Evolutionary conservation across 2,113 vertebrate species (phyloP), one percentile per base, ranked within the genome.

Genomic region (Calonectris borealis): DNA sequence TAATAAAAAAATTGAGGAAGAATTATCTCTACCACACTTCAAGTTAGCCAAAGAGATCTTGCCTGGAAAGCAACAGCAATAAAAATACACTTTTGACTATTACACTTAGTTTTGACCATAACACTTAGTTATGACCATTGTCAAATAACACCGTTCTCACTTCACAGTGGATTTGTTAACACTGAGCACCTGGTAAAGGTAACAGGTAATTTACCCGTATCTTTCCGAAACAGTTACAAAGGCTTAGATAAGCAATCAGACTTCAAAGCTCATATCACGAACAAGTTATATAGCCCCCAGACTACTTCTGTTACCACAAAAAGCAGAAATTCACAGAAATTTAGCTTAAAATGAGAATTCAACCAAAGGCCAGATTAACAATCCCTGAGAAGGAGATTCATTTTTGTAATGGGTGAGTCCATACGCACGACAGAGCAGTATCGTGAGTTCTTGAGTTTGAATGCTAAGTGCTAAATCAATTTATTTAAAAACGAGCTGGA

Each of bases 391-490:
- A 77, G 44, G 10, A 71, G 52, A 90, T 51, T 54, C 13, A 36
- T 52, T 91, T 93, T 73, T 84, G 24, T 54, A 83, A 42, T 4
- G 2, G 32, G 70, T 60, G 34, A 84, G 38, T 70, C 48, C 48
- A 78, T 29, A 90, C 9, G 44, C n/a, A 72, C 2, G 8, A 27
- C 40, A 61, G 34, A 93, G 73, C 77, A 87, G 52, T 72, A 96
- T 46, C 46, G 34, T 32, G 79, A 79, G 49, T 69, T 86, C 58
- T 2, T 57, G 44, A 94, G 64, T 94, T 86, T 93, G 73, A 96
- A 91, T 65, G n/a, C 49, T 91, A 72, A 96, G 70, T 38, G 77
- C 69, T 94, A 92, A 79, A 91, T 82, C 70, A 65, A 91, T 57
- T 92, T 87, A 54, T 93, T 94, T 82, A 85, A 95, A 91, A 20